Evolutionary conservation across 2,113 vertebrate species (phyloP), one percentile per base, ranked within the genome.

Genomic region (Glaucomys volans): DNA sequence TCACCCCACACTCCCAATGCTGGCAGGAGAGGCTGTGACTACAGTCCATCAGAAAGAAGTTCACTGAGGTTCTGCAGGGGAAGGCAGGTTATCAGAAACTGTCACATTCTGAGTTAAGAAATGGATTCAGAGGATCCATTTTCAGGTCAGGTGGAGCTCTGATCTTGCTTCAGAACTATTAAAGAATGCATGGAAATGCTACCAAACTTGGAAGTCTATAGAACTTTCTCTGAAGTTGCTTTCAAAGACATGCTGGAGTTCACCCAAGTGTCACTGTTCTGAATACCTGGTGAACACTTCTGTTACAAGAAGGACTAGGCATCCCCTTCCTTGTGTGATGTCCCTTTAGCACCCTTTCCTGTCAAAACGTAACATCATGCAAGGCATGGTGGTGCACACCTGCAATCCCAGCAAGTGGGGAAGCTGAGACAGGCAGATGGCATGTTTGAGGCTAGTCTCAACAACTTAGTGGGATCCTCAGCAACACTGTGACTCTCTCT

Each of bases 1-100:
- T 8, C 2, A 2, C 2, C 0, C 14, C 8, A 42, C 8, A 52
- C 9, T n/a, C 6, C 0, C 59, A 40, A 4, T 11, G 1, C 20
- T 14, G 4, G 1, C 30, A 57, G 8, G 6, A 35, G 28, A 40
- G 14, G 1, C 0, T 20, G 12, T 57, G 32, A 3, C 18, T 93
- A 0, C 47, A 32, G 8, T 2, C 26, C 47, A 84, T 3, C 4
- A 24, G 9, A 40, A 20, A 26, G 14, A 57, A 50, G 3, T 76
- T 28, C 28, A 62, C 32, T 28, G 28, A 92, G 4, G 7, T 37
- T 54, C 18, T 24, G 40, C 17, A 47, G 57, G 3, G 2, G 4
- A 5, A 67, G 0, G 0, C 17, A 35, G 5, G 0, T 11, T 30
- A 75, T n/a, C 8, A 69, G 6, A 81, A 10, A 44, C 4, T 26